Evolutionary conservation across 1,140 invertebrate genomes (phyloP).

Genomic region (Magallana ariakensis): DNA sequence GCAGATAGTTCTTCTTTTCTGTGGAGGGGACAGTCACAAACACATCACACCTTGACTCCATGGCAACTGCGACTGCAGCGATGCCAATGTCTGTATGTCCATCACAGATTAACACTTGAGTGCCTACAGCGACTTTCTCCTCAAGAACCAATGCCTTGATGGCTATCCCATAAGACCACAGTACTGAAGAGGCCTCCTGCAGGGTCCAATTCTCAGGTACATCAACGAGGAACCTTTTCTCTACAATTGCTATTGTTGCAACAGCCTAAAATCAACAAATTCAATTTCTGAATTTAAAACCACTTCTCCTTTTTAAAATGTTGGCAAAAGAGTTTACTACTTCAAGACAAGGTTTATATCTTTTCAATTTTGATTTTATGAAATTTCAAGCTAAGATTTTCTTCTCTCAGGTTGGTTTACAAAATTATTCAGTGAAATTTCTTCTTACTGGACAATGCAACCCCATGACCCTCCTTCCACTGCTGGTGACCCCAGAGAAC

Average conservation of each 20-base stretch:
- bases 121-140: conserved; percentile 89
- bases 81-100: conserved; percentile 97
- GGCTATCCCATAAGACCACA: conserved; percentile 93
- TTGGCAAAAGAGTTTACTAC: too few species aligned
- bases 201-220: conserved; percentile 93
- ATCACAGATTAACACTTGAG: conserved; percentile 93
- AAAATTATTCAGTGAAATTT: background rate
- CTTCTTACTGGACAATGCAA: background rate
- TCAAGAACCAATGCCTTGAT: conserved; percentile 95
- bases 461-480: conserved; percentile 93
- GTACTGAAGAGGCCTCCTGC: conserved; percentile 94
- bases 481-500: conserved; percentile 88
- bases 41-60: conserved; percentile 88
- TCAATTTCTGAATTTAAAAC: too few species aligned
- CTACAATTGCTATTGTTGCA: conserved; percentile 91
- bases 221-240: conserved; percentile 92
- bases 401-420: too few species aligned
- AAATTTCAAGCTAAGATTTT: too few species aligned
- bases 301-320: too few species aligned
- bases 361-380: too few species aligned
- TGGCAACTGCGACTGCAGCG: conserved; percentile 94
- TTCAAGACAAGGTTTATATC: too few species aligned
- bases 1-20: conserved; percentile 93
- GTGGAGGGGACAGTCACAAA: conserved; percentile 80
- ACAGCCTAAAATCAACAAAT: conserved; percentile 82